Evolutionary conservation across 2,113 vertebrate genomes (phyloP).

Genomic region (Aptenodytes forsteri): DNA sequence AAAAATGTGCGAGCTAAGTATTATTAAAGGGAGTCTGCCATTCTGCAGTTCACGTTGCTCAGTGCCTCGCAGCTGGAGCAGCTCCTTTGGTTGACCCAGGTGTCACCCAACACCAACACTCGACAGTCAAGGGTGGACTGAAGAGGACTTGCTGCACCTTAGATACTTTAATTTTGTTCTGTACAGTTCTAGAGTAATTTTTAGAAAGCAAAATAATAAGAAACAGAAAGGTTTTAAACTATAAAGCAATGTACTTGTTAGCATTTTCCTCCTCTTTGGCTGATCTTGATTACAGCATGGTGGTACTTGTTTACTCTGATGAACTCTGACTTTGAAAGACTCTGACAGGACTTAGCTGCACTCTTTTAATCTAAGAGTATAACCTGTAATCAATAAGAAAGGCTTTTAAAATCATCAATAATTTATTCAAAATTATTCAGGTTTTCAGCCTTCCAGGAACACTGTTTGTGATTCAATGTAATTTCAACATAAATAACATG

Average conservation of each 20-base stretch:
- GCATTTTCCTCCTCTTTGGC: neutral
- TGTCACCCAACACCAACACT: too few relatives aligned
- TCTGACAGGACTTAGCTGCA: constrained; percentile 40
- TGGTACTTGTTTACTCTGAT: neutral
- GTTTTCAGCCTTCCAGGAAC: constrained; percentile 45
- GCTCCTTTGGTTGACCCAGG: neutral
- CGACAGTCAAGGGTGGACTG: neutral
- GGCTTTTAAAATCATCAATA: constrained; percentile 63
- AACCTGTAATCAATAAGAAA: constrained; percentile 63
- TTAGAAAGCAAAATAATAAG: neutral
- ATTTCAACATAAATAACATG: constrained; percentile 37
- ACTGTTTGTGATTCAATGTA: neutral
- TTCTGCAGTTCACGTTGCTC: neutral
- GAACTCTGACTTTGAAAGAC: constrained; percentile 48
- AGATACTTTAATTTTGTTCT: neutral
- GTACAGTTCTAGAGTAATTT: neutral
- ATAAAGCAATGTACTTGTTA: neutral
- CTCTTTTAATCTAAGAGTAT: constrained; percentile 51
- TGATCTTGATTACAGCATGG: neutral
- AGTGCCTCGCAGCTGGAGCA: neutral
- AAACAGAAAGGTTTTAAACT: neutral
- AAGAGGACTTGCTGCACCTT: neutral
- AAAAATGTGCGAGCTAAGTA: neutral
- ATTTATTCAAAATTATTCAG: constrained; percentile 60
- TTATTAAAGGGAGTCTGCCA: neutral